Percentiles rank a stretch among this genome's conserved stretches.
Conservation (phyloP, 2,113 vertebrate species). For the Butorides virescens region DNA sequence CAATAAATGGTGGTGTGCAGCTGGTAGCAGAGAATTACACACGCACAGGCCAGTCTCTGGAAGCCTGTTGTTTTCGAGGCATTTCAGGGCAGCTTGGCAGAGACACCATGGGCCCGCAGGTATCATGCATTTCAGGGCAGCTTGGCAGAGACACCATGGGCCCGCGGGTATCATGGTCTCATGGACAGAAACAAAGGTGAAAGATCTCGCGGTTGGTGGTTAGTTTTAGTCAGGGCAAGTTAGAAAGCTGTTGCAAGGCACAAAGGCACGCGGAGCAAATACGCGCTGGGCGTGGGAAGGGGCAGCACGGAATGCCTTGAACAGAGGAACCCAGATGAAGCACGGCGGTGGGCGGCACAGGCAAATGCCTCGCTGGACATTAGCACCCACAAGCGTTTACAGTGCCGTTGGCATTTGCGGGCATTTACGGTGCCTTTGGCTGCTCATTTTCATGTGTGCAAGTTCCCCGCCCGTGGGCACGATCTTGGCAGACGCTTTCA, state of each 20-base stretch:
- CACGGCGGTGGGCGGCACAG: rapidly evolving
- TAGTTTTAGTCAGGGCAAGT: neutral
- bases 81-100: neutral
- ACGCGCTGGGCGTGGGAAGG: neutral
- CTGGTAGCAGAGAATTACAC: neutral
- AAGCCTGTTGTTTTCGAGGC: neutral
- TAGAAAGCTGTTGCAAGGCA: neutral
- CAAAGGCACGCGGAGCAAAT: neutral
- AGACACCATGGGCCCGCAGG: neutral
- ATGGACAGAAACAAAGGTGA: neutral
- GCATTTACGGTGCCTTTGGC: neutral
- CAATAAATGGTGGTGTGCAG: neutral
- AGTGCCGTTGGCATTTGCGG: neutral
- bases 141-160: neutral
- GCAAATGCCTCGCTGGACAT: neutral
- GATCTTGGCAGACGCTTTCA: neutral
- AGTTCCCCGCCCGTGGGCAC: neutral
- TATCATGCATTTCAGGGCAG: too few species aligned
- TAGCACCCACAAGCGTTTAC: neutral
- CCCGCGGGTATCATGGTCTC: neutral
- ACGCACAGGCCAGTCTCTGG: neutral
- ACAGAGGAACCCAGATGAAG: neutral
- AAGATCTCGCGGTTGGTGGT: neutral
- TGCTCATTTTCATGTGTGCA: neutral
- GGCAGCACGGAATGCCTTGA: neutral